Evolutionary conservation across 2,797 vertebrate genomes (phyloP), one percentile per base, ranked within the genome.

Genomic region (Semaprochilodus insignis): DNA sequence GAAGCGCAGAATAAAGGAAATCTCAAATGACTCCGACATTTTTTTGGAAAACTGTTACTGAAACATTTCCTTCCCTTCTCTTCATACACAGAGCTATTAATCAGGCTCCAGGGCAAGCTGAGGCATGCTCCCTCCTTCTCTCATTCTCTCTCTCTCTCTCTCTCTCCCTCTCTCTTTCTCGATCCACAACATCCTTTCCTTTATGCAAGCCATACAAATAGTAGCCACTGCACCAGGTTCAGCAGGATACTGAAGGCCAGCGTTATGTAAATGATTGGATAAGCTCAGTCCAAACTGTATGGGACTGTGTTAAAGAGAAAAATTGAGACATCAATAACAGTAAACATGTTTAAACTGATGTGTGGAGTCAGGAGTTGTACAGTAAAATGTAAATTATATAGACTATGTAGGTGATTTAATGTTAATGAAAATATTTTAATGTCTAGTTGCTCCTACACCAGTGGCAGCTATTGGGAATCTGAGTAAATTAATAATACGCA

Each of bases 11-110:
- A 62, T 34, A 63, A 11, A 65, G 62, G 21, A 19, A 59, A 21
- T 63, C 60, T 0, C 34, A 25, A 57, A 51, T 17, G 73, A 88
- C 44, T 63, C 40, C 0, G 2, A 40, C 25, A 17, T 52, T 87
- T 88, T 82, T 21, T 62, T 65, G 48, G 54, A 87, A 88, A 83
- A 52, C 66, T 77, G 71, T 81, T 66, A 83, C 60, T 63, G 36
- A 83, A 87, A 87, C 81, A 84, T 88, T 82, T 86, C 77, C 59
- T 77, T 82, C 73, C 74, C 65, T 70, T 55, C 36, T 57, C 48
- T 36, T 62, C 57, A 69, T 74, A 57, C 55, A 69, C 70, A 71
- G 63, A 84, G 44, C 65, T 40, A 82, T 81, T 76, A 87, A 77
- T 80, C 65, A 72, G 31, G 52, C 44, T 73, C 2, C 8, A 34